These are phyloP conservation scores for Diorhabda elongata DNA, from an alignment of 1,140 invertebrate genomes.

Conservation along the genomic window DNA sequence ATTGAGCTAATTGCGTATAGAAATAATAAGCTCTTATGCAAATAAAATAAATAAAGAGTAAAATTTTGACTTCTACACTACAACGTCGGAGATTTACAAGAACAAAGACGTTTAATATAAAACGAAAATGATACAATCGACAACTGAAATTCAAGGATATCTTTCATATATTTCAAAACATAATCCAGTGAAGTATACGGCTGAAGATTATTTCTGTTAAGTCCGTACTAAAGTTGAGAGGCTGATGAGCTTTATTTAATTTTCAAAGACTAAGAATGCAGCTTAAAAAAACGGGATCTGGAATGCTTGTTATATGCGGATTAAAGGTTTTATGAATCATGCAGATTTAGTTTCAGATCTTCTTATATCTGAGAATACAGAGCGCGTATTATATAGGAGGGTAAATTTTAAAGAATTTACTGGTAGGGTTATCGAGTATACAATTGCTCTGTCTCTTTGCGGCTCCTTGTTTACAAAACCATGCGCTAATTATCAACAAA, in stretches of 20 bases:
- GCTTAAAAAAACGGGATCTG: constrained; percentile 37
- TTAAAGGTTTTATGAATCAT: constrained; percentile 45
- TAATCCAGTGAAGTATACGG: constrained; percentile 33
- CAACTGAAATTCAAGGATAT: too few species aligned
- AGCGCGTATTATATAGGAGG: constrained; percentile 27
- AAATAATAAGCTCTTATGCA: too few species aligned
- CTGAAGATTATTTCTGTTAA: constrained; percentile 34
- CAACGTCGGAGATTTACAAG: too few species aligned
- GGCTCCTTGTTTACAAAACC: too few species aligned
- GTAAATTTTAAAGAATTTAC: constrained; percentile 16
- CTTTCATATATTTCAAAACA: not conserved
- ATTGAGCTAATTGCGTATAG: too few species aligned
- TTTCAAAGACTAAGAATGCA: constrained; percentile 38
- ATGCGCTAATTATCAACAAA: too few species aligned
- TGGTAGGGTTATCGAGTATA: constrained; percentile 30
- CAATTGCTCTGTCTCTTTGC: not conserved
- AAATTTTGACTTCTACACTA: too few species aligned
- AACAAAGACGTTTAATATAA: too few species aligned
- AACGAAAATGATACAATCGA: too few species aligned
- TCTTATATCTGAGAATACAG: constrained; percentile 38
- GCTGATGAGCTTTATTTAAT: constrained; percentile 37
- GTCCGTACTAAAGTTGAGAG: constrained; percentile 27
- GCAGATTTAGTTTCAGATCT: constrained; percentile 37
- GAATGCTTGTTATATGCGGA: constrained; percentile 45
- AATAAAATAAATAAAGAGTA: too few species aligned